A percentile compares a stretch with the other conserved stretches of the same genome.
These are phyloP conservation scores for Cheilosia vulpina DNA, from an alignment of 2,888 invertebrate species.

Conservation along the genomic window DNA sequence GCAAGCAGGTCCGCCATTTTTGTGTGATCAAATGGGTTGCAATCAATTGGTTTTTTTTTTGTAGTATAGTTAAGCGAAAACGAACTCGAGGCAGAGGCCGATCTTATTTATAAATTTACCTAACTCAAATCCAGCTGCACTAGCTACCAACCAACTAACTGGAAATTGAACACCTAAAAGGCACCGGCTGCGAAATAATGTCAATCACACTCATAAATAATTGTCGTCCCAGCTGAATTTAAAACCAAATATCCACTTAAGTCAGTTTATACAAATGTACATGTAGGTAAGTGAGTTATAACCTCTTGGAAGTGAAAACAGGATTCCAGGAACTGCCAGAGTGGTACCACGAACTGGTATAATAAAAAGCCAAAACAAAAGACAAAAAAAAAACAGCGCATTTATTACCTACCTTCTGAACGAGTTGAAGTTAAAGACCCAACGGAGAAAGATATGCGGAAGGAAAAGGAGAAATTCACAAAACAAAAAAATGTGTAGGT, in stretches of 20 bases:
- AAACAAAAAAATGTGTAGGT: too few relatives aligned
- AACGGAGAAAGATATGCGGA: conserved; percentile 41
- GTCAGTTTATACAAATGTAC: not conserved
- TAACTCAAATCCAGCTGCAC: not conserved
- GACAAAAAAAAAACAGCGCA: not conserved
- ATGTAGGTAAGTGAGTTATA: not conserved
- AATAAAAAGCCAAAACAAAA: not conserved
- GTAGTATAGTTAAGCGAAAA: too few relatives aligned
- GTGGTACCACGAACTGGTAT: conserved; percentile 20
- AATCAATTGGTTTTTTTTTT: not conserved
- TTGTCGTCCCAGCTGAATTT: too few relatives aligned
- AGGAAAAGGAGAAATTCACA: conserved; percentile 37
- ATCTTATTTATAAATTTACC: not conserved
- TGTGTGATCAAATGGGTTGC: not conserved
- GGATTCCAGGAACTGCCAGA: conserved; percentile 2
- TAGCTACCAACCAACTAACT: not conserved
- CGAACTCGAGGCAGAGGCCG: too few relatives aligned
- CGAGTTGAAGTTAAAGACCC: conserved; percentile 30
- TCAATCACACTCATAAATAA: too few relatives aligned
- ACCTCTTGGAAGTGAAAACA: not conserved
- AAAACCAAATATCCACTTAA: not conserved
- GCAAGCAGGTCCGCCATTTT: too few relatives aligned
- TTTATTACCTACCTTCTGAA: conserved; percentile 6
- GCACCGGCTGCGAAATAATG: too few relatives aligned
- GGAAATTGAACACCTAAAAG: not conserved